phyloP scores from a whole-genome alignment of 2,797 vertebrate species.

The Acanthis flammea region DNA sequence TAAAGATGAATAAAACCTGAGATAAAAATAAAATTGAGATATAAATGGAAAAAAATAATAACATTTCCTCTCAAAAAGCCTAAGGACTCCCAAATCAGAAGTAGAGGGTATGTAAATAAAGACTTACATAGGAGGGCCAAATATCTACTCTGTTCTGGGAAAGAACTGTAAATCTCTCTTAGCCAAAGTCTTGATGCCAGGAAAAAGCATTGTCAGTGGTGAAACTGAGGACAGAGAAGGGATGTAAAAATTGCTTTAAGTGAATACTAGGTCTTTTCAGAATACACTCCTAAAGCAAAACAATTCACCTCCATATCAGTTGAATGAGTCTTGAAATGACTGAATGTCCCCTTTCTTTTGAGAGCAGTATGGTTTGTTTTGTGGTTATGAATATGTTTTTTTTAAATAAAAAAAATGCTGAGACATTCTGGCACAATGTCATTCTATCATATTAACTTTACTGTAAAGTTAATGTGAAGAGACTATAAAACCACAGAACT shows the following conservation, averaged over 20 bases:
- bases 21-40: background rate
- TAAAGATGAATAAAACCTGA: background rate
- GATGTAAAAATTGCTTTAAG: background rate
- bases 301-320: background rate
- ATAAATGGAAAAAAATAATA: background rate
- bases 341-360: background rate
- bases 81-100: background rate
- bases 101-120: background rate
- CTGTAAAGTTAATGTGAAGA: constrained; percentile 52
- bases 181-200: background rate
- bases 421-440: constrained; percentile 51
- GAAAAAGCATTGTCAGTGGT: background rate
- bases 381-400: background rate
- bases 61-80: background rate
- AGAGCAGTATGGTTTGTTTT: background rate
- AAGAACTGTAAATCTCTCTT: background rate
- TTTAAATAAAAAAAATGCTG: background rate
- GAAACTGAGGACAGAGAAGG: background rate
- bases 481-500: constrained; percentile 23
- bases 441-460: constrained; percentile 51
- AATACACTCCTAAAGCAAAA: background rate
- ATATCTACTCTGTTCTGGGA: background rate
- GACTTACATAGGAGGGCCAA: background rate
- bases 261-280: background rate
- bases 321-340: constrained; percentile 29